These are phyloP conservation scores for Stratiomys singularior DNA, from an alignment of 2,888 invertebrate genomes.

Conservation along the genomic window DNA sequence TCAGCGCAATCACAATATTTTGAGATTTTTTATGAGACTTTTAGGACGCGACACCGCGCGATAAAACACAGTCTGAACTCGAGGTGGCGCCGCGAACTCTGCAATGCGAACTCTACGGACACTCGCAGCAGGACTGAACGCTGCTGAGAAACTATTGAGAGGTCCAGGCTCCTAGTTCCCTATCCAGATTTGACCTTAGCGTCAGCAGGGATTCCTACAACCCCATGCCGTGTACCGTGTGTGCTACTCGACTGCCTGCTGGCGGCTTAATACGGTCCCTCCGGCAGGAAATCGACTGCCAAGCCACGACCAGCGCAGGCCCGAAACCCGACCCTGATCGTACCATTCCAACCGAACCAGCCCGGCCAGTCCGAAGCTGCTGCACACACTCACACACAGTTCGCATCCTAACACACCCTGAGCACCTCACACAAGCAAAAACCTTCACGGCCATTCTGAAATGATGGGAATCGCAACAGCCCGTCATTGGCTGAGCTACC, in stretches of 20 bases:
- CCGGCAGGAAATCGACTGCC: constrained; percentile 37
- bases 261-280: constrained; percentile 38
- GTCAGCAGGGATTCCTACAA: constrained; percentile 52
- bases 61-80: constrained; percentile 36
- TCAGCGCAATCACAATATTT: constrained; percentile 24
- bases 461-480: background rate
- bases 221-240: constrained; percentile 51
- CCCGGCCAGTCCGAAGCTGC: constrained; percentile 19
- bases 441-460: constrained; percentile 32
- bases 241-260: constrained; percentile 48
- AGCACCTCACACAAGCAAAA: background rate
- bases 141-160: constrained; percentile 56
- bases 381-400: constrained; percentile 8
- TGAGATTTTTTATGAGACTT: background rate
- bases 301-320: constrained; percentile 39
- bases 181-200: constrained; percentile 57
- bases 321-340: constrained; percentile 36
- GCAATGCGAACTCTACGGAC: constrained; percentile 59
- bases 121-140: constrained; percentile 66
- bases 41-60: constrained; percentile 48
- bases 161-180: constrained; percentile 54
- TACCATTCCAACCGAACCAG: constrained; percentile 26
- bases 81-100: constrained; percentile 51
- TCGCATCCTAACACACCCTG: constrained; percentile 4
- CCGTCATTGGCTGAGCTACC: constrained; percentile 8